Conservation (phyloP, 2,113 vertebrate genomes). For the Mastomys coucha region DNA sequence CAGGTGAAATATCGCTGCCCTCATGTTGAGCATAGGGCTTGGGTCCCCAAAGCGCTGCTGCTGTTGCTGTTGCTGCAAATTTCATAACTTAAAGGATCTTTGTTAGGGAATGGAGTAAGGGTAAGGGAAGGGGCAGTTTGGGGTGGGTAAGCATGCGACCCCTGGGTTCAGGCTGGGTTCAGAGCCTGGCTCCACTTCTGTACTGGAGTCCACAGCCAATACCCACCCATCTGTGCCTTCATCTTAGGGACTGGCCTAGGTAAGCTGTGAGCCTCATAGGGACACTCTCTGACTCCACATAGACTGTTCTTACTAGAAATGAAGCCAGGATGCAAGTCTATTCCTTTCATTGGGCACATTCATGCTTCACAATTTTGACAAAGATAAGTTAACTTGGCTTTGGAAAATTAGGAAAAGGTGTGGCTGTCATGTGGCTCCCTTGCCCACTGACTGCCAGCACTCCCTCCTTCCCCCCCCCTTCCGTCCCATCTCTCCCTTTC, state of each 20-base stretch:
- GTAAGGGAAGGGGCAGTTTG: accelerated
- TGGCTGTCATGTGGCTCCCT: neutral
- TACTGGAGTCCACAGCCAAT: too few relatives aligned
- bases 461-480: too few relatives aligned
- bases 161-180: neutral
- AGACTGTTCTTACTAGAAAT: accelerated
- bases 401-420: neutral
- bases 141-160: too few relatives aligned
- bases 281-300: accelerated
- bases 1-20: accelerated
- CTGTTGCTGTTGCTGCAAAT: neutral
- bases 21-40: accelerated
- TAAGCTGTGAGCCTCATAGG: accelerated
- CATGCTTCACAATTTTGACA: neutral
- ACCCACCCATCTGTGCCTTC: neutral
- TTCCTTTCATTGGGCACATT: neutral
- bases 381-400: neutral
- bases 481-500: too few relatives aligned
- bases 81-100: neutral
- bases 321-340: accelerated
- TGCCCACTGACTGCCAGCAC: too few relatives aligned
- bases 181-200: too few relatives aligned
- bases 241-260: accelerated
- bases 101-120: accelerated
- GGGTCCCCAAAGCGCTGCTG: accelerated